Conservation (phyloP, 2,888 invertebrate genomes). For the Pherbina coryleti region DNA sequence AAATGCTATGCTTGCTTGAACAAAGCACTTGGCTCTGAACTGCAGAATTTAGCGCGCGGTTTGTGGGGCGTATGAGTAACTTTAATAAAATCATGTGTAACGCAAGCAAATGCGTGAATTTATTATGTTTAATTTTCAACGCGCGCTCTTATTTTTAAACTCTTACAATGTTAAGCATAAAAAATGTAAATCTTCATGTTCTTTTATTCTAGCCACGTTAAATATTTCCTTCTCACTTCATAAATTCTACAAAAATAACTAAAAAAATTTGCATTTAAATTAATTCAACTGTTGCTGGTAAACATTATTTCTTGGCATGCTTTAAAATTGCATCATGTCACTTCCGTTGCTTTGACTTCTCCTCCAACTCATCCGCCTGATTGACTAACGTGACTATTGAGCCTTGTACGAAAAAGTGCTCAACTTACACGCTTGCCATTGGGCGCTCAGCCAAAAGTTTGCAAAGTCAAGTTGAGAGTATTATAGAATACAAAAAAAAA, state of each 20-base stretch:
- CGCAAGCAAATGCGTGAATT: background rate
- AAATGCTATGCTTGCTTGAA: background rate
- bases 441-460: conserved; percentile 23
- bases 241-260: no score
- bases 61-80: background rate
- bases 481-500: no score
- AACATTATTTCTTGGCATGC: background rate
- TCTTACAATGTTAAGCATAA: background rate
- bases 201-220: no score
- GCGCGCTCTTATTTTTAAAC: background rate
- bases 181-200: background rate
- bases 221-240: no score
- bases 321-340: background rate
- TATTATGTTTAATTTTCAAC: background rate
- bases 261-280: no score
- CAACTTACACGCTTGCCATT: background rate
- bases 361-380: background rate
- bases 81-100: background rate
- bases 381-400: background rate
- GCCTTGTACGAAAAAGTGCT: background rate
- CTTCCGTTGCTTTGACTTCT: background rate
- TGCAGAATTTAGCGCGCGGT: background rate
- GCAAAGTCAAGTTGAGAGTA: conserved; percentile 7
- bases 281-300: no score
- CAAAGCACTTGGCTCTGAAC: background rate